These are phyloP conservation scores for Argyresthia goedartella DNA, from an alignment of 2,888 invertebrate genomes.

Conservation along the genomic window DNA sequence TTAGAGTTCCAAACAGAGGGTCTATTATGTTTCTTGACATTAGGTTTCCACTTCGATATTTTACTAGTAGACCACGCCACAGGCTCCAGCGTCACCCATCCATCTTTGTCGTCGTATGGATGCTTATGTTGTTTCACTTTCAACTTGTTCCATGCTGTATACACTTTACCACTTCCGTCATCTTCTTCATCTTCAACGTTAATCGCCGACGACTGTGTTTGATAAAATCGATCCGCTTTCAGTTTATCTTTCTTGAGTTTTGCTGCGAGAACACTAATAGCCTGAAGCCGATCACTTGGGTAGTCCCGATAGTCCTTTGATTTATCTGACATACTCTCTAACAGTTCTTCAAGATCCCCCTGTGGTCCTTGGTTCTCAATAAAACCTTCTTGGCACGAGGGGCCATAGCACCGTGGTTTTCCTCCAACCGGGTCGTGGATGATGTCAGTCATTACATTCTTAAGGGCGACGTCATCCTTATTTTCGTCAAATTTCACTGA, in stretches of 20 bases:
- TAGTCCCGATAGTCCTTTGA: constrained; percentile 55
- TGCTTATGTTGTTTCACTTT: constrained; percentile 69
- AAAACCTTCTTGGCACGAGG: constrained; percentile 53
- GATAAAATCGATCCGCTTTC: constrained; percentile 26
- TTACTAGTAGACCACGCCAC: constrained; percentile 86
- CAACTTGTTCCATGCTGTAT: constrained; percentile 62
- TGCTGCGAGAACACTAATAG: constrained; percentile 52
- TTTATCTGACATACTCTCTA: constrained; percentile 72
- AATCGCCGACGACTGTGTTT: constrained; percentile 11
- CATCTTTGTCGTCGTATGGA: constrained; percentile 77
- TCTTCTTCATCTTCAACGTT: constrained; percentile 28
- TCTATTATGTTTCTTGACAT: constrained; percentile 62
- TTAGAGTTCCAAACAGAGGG: constrained; percentile 40
- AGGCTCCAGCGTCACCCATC: constrained; percentile 83
- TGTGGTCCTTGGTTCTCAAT: constrained; percentile 48
- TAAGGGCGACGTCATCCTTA: constrained; percentile 40
- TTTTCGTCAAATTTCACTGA: constrained; percentile 21
- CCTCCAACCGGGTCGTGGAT: constrained; percentile 35
- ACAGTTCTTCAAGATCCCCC: constrained; percentile 72
- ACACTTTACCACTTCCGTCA: constrained; percentile 38
- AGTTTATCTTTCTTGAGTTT: constrained; percentile 59
- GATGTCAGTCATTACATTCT: constrained; percentile 54
- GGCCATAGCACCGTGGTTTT: constrained; percentile 53
- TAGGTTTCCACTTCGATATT: constrained; percentile 84
- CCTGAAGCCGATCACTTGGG: constrained; percentile 51